Base-by-base conservation (phyloP, 2,113 vertebrate genomes). In the Hassar affinis region DNA sequence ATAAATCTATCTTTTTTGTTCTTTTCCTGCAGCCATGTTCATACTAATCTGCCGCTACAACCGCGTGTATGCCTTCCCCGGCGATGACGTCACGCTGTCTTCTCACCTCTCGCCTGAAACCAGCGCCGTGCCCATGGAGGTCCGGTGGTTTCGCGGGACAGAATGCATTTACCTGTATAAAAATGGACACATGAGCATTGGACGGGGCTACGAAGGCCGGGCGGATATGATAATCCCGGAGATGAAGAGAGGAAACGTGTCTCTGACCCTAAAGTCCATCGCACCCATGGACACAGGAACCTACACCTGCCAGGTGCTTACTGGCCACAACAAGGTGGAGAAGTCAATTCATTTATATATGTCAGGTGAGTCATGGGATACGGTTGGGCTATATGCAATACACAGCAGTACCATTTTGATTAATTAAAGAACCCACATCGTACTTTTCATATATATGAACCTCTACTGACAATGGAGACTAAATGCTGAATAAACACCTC, bases 201-300 rank as follows among this genome's bases (percentile, higher is more conserved):
- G 79, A 2, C 62, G 8, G 22, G 84, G 66, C 57, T 86, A 75
- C 12, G 69, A 78, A 77, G 69, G 56, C 52, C 59, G 68, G 66
- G 66, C 85, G 56, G 62, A 78, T 7, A 8, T 88, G n/a, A 30
- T 68, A 18, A 76, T 30, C 12, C 75, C 74, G 71, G 83, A 87
- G 72, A 69, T 88, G 56, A n/a, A 33, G 42, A 85, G 7, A 56
- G 87, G 89, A 76, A 84, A 85, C 22, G 49, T 90, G 15, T 85
- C 89, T 30, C 83, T 87, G 66, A 49, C 51, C n/a, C 64, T 86
- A 49, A 88, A 52, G 61, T 72, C 85, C 20, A 38, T 87, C 77
- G 15, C 69, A 8, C 56, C 17, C 7, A 18, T 61, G 35, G 87
- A 88, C 35, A 64, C 15, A 6, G 85, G 86, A 14, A 25, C 14